Conservation (phyloP, 2,888 invertebrate genomes). For the Apeira syringaria region DNA sequence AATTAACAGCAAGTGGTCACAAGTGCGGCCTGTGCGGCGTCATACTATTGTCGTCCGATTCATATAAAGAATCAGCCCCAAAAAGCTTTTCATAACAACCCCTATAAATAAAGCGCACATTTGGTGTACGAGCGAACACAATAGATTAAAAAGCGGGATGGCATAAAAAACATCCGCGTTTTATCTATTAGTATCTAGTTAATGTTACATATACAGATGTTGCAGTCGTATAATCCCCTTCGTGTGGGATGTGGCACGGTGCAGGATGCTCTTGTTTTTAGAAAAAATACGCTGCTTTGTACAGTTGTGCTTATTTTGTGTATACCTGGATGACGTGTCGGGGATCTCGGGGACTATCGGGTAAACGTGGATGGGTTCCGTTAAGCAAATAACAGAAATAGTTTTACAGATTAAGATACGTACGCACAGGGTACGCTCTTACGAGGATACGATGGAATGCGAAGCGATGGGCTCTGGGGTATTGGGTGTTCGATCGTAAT, state of each 20-base stretch:
- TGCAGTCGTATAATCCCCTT: conserved; percentile 60
- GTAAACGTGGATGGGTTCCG: conserved; percentile 45
- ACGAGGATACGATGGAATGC: too few species aligned
- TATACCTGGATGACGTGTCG: conserved; percentile 40
- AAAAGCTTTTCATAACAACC: conserved; percentile 49
- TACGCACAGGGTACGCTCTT: too few species aligned
- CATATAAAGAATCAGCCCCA: conserved; percentile 40
- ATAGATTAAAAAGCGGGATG: conserved; percentile 72
- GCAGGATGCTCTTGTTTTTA: conserved; percentile 40
- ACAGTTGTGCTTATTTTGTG: not conserved
- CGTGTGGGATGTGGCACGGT: conserved; percentile 38
- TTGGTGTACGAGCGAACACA: conserved; percentile 69
- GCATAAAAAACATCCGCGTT: conserved; percentile 81
- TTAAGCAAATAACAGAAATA: conserved; percentile 59
- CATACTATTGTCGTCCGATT: conserved; percentile 60
- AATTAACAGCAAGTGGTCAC: conserved; percentile 76
- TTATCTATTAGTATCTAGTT: conserved; percentile 82
- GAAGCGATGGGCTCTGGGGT: too few species aligned
- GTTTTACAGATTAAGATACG: conserved; percentile 28
- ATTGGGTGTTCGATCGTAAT: too few species aligned
- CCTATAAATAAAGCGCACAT: conserved; percentile 74
- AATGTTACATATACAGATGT: conserved; percentile 75
- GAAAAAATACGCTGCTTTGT: conserved; percentile 43
- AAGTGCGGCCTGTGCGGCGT: conserved; percentile 70
- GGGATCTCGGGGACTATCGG: conserved; percentile 19